Percentiles rank a stretch among this genome's conserved stretches.
phyloP scores from a whole-genome alignment of 2,888 invertebrate genomes.

The Drosophila hawaiiensis region DNA sequence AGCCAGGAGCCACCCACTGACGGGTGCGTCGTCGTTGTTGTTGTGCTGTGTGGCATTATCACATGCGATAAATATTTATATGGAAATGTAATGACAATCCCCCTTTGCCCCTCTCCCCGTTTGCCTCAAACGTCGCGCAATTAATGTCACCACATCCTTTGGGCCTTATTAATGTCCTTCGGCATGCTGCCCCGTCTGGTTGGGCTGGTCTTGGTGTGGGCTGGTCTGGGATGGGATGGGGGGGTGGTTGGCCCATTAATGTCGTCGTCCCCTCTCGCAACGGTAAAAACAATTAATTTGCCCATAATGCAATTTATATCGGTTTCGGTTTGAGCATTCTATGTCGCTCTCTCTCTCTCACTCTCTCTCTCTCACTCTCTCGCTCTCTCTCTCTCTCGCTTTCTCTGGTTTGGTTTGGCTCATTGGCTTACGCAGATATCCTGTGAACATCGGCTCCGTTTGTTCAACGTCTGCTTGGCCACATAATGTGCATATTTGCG shows the following conservation, averaged over 20 bases:
- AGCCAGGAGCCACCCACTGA: not conserved
- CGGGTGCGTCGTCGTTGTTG: conserved; percentile 10
- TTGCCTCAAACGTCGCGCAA: conserved; percentile 67
- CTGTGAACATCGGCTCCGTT: conserved; percentile 10
- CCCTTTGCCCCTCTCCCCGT: not conserved
- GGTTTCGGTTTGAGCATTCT: conserved; percentile 53
- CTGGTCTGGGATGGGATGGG: conserved; percentile 5
- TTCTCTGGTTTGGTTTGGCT: not conserved
- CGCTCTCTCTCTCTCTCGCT: not conserved
- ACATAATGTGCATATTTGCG: conserved; percentile 61
- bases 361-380: not conserved
- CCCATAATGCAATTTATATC: conserved; percentile 82
- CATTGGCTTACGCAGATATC: conserved; percentile 36
- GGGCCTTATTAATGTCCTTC: conserved; percentile 82
- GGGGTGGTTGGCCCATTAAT: conserved; percentile 66
- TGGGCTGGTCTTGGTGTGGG: not conserved
- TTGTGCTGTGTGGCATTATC: conserved; percentile 62
- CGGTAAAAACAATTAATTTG: conserved; percentile 80
- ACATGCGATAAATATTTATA: conserved; percentile 81
- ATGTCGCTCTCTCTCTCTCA: not conserved
- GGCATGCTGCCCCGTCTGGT: conserved; percentile 43
- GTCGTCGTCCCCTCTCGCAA: conserved; percentile 37
- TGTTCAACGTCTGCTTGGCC: conserved; percentile 31
- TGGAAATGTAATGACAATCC: conserved; percentile 78
- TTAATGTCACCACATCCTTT: conserved; percentile 81